A percentile compares a stretch with the other conserved stretches of the same genome.
These are phyloP conservation scores for Protobothrops mucrosquamatus DNA, from an alignment of 2,113 vertebrate species.

Conservation along the genomic window DNA sequence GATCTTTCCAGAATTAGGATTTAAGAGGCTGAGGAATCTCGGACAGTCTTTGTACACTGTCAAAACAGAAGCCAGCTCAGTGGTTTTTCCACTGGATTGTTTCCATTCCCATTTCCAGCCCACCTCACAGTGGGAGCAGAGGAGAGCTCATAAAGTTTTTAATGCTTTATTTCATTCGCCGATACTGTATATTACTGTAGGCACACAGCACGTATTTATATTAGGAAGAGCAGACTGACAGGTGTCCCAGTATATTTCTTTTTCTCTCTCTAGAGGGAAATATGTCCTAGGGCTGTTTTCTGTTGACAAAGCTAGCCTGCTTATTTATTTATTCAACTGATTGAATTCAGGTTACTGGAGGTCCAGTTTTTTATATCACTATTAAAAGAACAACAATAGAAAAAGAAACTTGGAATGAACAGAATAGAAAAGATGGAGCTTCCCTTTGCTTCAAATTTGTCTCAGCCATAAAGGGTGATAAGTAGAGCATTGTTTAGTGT, in stretches of 20 bases:
- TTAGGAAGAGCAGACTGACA: background rate
- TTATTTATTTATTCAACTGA: conserved; percentile 46
- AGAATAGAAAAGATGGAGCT: background rate
- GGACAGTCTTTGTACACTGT: background rate
- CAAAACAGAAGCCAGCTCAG: background rate
- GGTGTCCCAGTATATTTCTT: background rate
- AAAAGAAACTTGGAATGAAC: background rate
- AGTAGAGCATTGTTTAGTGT: background rate
- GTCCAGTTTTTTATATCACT: background rate
- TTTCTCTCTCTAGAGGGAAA: conserved; percentile 9
- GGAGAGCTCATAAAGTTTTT: background rate
- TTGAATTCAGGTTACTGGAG: conserved; percentile 19
- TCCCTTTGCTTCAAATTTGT: background rate
- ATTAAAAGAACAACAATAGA: background rate
- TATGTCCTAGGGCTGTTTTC: background rate
- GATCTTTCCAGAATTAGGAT: background rate
- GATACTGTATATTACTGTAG: background rate
- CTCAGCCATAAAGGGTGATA: background rate
- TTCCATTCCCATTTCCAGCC: background rate
- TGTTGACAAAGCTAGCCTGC: conserved; percentile 15
- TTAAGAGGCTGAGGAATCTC: background rate
- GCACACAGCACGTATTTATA: background rate
- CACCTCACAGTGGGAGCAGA: background rate
- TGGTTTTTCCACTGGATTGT: background rate
- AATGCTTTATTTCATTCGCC: background rate